A percentile compares a stretch with the other conserved stretches of the same genome.
These are phyloP conservation scores for Drosophila leonis DNA, from an alignment of 2,888 invertebrate species.

Conservation along the genomic window DNA sequence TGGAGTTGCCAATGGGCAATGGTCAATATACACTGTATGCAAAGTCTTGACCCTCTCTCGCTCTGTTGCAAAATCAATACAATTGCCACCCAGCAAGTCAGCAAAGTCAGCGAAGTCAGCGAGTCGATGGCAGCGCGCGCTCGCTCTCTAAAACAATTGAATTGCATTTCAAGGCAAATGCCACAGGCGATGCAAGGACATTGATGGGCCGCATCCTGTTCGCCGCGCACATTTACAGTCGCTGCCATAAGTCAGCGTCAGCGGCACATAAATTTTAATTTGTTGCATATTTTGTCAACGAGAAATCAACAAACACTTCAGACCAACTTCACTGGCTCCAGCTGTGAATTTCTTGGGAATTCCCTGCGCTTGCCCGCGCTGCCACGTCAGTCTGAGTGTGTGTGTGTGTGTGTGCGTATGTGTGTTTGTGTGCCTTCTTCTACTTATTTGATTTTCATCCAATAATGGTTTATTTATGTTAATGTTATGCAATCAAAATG, in stretches of 20 bases:
- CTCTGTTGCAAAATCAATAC: conserved; percentile 79
- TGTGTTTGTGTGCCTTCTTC: conserved; percentile 4
- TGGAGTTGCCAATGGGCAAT: conserved; percentile 53
- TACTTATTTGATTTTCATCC: conserved; percentile 31
- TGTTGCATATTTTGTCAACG: conserved; percentile 81
- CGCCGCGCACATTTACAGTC: conserved; percentile 4
- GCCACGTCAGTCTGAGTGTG: conserved; percentile 8
- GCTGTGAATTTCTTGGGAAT: conserved; percentile 85
- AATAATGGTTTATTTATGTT: conserved; percentile 83
- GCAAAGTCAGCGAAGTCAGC: not conserved
- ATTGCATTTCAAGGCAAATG: conserved; percentile 77
- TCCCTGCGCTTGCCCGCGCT: conserved; percentile 65
- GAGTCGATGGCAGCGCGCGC: not conserved
- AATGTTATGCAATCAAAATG: conserved; percentile 83
- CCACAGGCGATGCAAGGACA: conserved; percentile 62
- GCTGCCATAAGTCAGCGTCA: conserved; percentile 65
- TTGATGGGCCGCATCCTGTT: conserved; percentile 81
- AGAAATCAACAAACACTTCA: conserved; percentile 69
- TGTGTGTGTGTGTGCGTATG: conserved; percentile 20
- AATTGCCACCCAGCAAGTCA: conserved; percentile 82
- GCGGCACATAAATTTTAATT: conserved; percentile 78
- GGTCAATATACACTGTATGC: conserved; percentile 49
- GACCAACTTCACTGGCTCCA: conserved; percentile 59
- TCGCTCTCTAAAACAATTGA: conserved; percentile 75
- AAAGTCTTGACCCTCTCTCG: conserved; percentile 67